Percentiles rank a stretch among this genome's conserved stretches.
phyloP scores from a whole-genome alignment of 2,113 vertebrate species.

The Sebastes fasciatus region DNA sequence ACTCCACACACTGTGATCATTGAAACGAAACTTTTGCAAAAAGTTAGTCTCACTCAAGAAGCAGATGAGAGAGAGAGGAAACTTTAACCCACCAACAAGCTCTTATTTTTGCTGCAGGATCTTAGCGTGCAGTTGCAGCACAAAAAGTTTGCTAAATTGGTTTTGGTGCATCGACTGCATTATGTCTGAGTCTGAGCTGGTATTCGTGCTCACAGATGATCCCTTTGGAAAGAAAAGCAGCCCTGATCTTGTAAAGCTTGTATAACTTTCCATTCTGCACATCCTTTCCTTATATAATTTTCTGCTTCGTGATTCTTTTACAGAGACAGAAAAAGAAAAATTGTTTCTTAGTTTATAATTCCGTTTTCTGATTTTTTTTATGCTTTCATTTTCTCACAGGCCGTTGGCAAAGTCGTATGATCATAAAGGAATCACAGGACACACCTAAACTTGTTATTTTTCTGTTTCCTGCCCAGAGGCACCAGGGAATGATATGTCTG shows the following conservation, averaged over 20 bases:
- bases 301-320: conserved; percentile 32
- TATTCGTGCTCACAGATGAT: background rate
- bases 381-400: conserved; percentile 26
- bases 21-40: background rate
- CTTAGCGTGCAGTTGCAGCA: background rate
- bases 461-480: conserved; percentile 12
- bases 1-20: background rate
- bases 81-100: background rate
- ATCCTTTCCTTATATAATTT: background rate
- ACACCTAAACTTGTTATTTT: background rate
- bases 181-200: background rate
- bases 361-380: background rate
- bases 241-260: background rate
- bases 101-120: background rate
- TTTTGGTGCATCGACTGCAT: background rate
- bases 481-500: background rate
- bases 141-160: background rate
- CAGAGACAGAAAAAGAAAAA: conserved; percentile 27
- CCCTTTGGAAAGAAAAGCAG: background rate
- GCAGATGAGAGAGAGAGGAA: background rate
- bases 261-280: conserved; percentile 16
- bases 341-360: conserved; percentile 37
- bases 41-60: background rate
- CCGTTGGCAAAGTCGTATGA: conserved; percentile 31
- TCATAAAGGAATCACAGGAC: conserved; percentile 38